A percentile compares a stretch with the other conserved stretches of the same genome.
Conservation (phyloP, 2,888 invertebrate genomes). For the Drosophila kuntzei region DNA sequence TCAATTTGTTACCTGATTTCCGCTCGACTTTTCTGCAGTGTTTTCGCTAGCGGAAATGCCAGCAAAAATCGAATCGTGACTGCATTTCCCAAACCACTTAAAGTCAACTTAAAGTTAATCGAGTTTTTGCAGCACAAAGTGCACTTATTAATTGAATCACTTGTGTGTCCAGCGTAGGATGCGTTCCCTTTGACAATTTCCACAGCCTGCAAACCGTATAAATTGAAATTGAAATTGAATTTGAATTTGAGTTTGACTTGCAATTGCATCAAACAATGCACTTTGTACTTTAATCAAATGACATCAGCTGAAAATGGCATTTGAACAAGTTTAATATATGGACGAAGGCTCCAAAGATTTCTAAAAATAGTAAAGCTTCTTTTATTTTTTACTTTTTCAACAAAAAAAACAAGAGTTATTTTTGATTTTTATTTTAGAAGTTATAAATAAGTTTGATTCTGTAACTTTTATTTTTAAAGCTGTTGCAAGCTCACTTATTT, state of each 20-base stretch:
- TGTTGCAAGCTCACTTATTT: too few relatives aligned
- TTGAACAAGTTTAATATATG: not conserved
- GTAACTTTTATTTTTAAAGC: too few relatives aligned
- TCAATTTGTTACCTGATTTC: conserved; percentile 28
- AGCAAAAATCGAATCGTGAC: conserved; percentile 34
- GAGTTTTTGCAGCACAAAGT: conserved; percentile 40
- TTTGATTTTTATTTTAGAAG: too few relatives aligned
- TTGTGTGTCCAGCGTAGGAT: conserved; percentile 12
- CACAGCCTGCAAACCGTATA: conserved; percentile 2
- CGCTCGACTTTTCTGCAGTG: conserved; percentile 12
- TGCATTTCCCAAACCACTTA: conserved; percentile 48
- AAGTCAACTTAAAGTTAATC: conserved; percentile 30
- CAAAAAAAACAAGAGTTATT: too few relatives aligned
- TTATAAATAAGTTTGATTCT: too few relatives aligned
- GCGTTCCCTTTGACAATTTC: conserved; percentile 8
- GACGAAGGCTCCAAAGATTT: too few relatives aligned
- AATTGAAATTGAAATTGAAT: conserved; percentile 32
- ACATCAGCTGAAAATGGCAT: not conserved
- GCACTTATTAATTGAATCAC: conserved; percentile 57
- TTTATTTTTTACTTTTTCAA: too few relatives aligned
- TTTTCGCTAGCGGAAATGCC: conserved; percentile 41
- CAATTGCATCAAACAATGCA: conserved; percentile 45
- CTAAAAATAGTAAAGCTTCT: too few relatives aligned
- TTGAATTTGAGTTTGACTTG: conserved; percentile 19
- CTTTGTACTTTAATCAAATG: not conserved